phyloP scores from a whole-genome alignment of 2,113 vertebrate species.

The Neomonachus schauinslandi region DNA sequence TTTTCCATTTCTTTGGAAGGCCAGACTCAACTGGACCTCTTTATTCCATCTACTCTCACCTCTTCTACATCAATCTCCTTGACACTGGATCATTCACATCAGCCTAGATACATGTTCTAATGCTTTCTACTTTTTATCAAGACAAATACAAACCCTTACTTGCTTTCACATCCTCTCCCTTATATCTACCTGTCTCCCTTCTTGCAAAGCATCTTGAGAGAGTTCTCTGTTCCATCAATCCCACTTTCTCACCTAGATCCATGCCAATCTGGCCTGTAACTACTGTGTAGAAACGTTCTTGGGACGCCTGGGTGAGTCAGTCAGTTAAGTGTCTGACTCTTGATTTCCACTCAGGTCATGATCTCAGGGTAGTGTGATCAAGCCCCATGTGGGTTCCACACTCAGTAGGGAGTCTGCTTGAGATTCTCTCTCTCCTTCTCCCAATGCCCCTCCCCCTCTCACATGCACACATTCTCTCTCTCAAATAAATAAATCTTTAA shows the following conservation, averaged over 20 bases:
- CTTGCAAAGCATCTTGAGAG: not conserved
- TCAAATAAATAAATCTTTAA: not conserved
- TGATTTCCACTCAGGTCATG: not conserved
- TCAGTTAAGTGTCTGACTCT: not conserved
- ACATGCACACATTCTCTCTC: not conserved
- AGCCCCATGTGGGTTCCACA: not conserved
- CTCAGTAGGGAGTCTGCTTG: not conserved
- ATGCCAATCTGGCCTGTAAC: not conserved
- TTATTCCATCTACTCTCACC: not conserved
- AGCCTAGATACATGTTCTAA: not conserved
- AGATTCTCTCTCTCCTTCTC: not conserved
- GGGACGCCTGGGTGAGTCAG: not conserved
- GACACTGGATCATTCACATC: no score
- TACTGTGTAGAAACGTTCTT: not conserved
- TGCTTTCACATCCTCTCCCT: not conserved
- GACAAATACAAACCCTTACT: not conserved
- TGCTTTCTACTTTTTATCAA: not conserved
- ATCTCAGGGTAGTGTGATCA: not conserved
- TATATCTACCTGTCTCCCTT: not conserved
- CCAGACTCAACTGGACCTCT: not conserved
- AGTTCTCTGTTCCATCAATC: no score
- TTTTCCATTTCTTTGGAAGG: not conserved
- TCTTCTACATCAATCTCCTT: not conserved
- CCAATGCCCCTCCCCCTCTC: not conserved
- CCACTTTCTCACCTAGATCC: no score